Evolutionary conservation across 2,113 vertebrate species (phyloP), one percentile per base, ranked within the genome.

Genomic region (Hippocampus barbouri): DNA sequence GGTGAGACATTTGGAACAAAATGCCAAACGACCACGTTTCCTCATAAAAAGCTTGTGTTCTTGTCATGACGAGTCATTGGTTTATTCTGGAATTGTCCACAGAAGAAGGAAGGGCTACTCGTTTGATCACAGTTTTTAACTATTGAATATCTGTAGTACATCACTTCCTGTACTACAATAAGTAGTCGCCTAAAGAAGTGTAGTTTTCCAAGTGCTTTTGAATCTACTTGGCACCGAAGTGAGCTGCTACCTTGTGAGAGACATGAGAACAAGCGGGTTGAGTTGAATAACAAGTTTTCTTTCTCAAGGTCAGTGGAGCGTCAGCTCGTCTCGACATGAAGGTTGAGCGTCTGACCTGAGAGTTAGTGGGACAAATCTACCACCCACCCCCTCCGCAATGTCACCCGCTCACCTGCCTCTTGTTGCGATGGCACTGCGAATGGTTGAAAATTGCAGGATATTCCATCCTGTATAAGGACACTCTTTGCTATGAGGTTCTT

Each of bases 241-340:
- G 93, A 94, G 92, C 89, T 93, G 90, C 90, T 92, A 88, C 91
- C 91, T 90, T 90, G 72, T 72, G 79, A 38, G 34, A 38, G 92
- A 92, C 94, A 94, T 93, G 94, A 90, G 92, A 95, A 92, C 86
- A 88, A 86, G 85, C 88, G 78, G 75, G 84, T 85, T 88, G 91
- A 96, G 94, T 97, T 93, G 94, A 94, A 94, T 95, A 94, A 93
- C 95, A 91, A 93, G 92, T 92, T 94, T 97, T 94, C 93, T 94
- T 96, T 96, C 96, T 94, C 94, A 92, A 91, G 91, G 91, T 90
- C 92, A 93, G 95, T 93, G 89, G 64, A 85, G 79, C 61, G 75
- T 83, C 84, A 81, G 78, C 84, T 77, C 15, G 91, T 84, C 73
- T 93, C 92, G 94, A 91, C 92, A 93, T 93, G 93, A 34, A 93